Evolutionary conservation across 2,113 vertebrate genomes (phyloP), one percentile per base, ranked within the genome.

Genomic region (Sinocyclocheilus anophthalmus): DNA sequence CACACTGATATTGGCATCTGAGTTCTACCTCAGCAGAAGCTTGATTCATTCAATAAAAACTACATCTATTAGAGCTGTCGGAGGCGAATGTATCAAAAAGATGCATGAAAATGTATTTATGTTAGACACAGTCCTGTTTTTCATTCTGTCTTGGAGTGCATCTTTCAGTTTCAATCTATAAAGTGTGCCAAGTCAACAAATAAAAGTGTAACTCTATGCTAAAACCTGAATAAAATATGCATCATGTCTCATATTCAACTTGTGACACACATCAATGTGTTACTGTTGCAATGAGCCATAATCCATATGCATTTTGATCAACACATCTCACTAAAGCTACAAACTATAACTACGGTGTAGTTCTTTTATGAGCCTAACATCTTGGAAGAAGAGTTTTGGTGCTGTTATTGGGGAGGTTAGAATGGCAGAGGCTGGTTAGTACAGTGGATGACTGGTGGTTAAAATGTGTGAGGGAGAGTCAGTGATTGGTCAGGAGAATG

Each of bases 341-440:
- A n/a, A 73, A 73, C 20, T 73, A 73, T 73, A 4, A 73, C 7
- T 18, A 70, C 67, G 33, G 6, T 69, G 2, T 9, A 37, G 26
- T 33, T 33, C 1, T 42, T 42, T 72, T 22, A 42, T 39, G 37
- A 69, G 14, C 4, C 45, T 48, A 12, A 48, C 45, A 3, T 48
- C 30, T 37, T 14, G 24, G 30, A 37, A 37, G 67, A 70, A 20
- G 73, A 50, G 45, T 75, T 45, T 75, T 20, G 39, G 22, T 50
- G 73, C n/a, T 26, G 45, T 76, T 76, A 76, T 24, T 76, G 12
- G 18, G 33, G 77, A 18, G 33, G 76, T 30, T 84, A 87, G 86
- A 88, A 86, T 88, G 67, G 84, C 76, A 84, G 79, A 85, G 88
- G 87, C 53, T 88, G 84, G 91, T 93, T 91, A 91, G 88, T 91